phyloP scores from a whole-genome alignment of 2,113 vertebrate species.

The Genyomyrus donnyi region DNA sequence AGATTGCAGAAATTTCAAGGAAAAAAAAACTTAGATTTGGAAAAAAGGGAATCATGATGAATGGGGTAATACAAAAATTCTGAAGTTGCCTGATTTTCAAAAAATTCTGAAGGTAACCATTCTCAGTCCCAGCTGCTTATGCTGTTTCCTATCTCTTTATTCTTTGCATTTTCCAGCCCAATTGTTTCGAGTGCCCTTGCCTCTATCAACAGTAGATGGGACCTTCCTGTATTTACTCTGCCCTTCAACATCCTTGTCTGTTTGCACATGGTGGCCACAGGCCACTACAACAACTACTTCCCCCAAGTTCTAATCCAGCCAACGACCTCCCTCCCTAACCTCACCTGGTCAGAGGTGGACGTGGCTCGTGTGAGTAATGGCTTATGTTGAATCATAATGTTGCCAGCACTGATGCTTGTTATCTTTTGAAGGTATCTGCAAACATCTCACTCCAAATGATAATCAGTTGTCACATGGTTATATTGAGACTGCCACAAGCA shows the following conservation, averaged over 20 bases:
- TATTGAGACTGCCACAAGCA: neutral
- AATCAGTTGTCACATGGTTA: neutral
- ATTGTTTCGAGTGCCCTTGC: slow-evolving; percentile 78
- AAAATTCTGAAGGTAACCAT: neutral
- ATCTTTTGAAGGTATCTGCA: neutral
- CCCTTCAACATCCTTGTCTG: slow-evolving; percentile 88
- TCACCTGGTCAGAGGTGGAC: slow-evolving; percentile 75
- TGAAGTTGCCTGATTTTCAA: neutral
- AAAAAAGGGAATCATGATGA: neutral
- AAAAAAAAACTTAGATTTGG: neutral
- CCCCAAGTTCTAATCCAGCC: slow-evolving; percentile 64
- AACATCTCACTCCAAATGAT: neutral
- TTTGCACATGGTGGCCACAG: slow-evolving; percentile 77
- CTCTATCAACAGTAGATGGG: slow-evolving; percentile 82
- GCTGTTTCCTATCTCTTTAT: neutral
- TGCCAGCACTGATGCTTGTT: slow-evolving; percentile 4
- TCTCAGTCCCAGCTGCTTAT: neutral
- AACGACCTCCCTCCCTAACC: slow-evolving; percentile 59
- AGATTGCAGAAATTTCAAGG: neutral
- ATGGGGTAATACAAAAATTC: neutral
- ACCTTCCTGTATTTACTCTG: slow-evolving; percentile 85
- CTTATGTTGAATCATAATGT: neutral
- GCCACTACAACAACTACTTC: slow-evolving; percentile 80
- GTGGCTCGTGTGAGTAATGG: slow-evolving; percentile 63
- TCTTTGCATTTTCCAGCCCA: slow-evolving; percentile 61